Percentiles rank a stretch among this genome's conserved stretches.
Evolutionary conservation across 2,888 invertebrate genomes (phyloP).

Genomic region (Cephus runcator): DNA sequence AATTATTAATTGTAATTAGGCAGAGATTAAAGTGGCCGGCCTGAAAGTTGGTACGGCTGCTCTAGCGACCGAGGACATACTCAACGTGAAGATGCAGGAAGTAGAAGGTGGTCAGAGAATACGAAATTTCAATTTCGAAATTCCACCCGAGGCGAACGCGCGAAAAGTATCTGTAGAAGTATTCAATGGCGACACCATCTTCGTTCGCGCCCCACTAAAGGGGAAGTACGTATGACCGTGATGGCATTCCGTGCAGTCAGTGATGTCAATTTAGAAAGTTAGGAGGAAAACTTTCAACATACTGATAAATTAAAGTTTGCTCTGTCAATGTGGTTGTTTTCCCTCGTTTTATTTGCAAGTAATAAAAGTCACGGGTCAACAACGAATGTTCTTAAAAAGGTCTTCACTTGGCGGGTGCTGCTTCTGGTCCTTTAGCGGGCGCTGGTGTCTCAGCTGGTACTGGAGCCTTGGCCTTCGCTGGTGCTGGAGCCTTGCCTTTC

Average conservation of each 20-base stretch:
- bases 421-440: not conserved
- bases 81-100: conserved; percentile 44
- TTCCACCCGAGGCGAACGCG: conserved; percentile 39
- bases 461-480: conserved; percentile 35
- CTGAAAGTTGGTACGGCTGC: conserved; percentile 43
- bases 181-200: conserved; percentile 32
- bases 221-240: not conserved
- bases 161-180: conserved; percentile 40
- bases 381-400: conserved; percentile 16
- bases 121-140: conserved; percentile 40
- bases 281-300: not conserved
- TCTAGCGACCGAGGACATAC: conserved; percentile 33
- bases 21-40: conserved; percentile 41
- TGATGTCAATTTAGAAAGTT: not conserved
- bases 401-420: conserved; percentile 5
- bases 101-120: conserved; percentile 23
- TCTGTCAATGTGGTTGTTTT: conserved; percentile 29
- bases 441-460: conserved; percentile 16
- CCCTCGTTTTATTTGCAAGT: conserved; percentile 45
- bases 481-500: conserved; percentile 38
- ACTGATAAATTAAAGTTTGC: not conserved
- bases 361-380: conserved; percentile 24
- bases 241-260: not conserved
- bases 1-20: conserved; percentile 20
- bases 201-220: conserved; percentile 37